Evolutionary conservation across 2,888 invertebrate genomes (phyloP).

Genomic region (Gymnosoma rotundatum): DNA sequence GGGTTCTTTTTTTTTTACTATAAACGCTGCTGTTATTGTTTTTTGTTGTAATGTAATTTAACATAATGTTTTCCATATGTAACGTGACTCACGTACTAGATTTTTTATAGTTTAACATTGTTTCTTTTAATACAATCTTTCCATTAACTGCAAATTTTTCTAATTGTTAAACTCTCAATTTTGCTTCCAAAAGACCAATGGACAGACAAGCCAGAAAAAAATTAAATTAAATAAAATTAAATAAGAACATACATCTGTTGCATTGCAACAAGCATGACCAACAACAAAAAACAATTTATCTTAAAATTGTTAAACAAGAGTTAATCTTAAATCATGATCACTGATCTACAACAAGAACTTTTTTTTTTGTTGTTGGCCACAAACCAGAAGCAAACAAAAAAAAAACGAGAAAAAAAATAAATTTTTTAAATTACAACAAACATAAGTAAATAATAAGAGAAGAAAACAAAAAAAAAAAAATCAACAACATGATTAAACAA

Average conservation of each 20-base stretch:
- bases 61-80: conserved; percentile 70
- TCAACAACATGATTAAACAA: conserved; percentile 67
- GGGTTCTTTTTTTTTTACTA: conserved; percentile 15
- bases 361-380: conserved; percentile 44
- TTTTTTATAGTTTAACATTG: conserved; percentile 37
- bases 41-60: conserved; percentile 52
- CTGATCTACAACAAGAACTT: conserved; percentile 73
- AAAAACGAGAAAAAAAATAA: conserved; percentile 72
- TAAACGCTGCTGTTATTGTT: conserved; percentile 13
- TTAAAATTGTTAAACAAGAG: conserved; percentile 70
- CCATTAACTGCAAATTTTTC: conserved; percentile 67
- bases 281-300: conserved; percentile 59
- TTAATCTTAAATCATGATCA: conserved; percentile 73
- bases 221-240: neutral
- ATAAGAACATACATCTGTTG: conserved; percentile 69
- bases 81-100: conserved; percentile 71
- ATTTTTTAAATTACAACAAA: conserved; percentile 71
- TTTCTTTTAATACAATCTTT: conserved; percentile 17
- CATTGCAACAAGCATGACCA: conserved; percentile 65
- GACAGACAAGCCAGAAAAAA: neutral
- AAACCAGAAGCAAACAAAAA: conserved; percentile 12
- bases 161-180: conserved; percentile 69
- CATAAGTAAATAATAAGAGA: conserved; percentile 65
- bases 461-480: conserved; percentile 5
- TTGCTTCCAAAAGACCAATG: neutral